Evolutionary conservation across 2,888 invertebrate species (phyloP), one percentile per base, ranked within the genome.

Genomic region (Microplitis deprimator): DNA sequence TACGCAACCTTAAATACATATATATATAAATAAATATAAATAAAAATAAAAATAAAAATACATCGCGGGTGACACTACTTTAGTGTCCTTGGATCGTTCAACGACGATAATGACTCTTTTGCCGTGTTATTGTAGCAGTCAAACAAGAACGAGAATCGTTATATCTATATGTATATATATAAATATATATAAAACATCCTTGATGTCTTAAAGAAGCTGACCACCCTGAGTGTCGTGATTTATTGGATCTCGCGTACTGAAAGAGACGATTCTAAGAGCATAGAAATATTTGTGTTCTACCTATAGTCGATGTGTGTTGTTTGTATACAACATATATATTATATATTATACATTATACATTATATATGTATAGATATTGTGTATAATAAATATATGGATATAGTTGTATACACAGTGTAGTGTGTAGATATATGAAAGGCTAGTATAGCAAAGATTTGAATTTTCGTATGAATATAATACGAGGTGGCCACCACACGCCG

Each of bases 181-280:
- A 73, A 29, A 59, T 67, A 13, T 40, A 73, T 65, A 65, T 65
- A 61, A 41, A 50, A 77, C 74, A 62, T 67, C 67, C 76, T 71
- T 75, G 59, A 50, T 17, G 71, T 40, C 62, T 59, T 39, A 60
- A 68, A 73, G 79, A 81, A 79, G 78, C 82, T 84, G 88, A 84
- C 87, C 81, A 88, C 88, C 88, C 87, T 81, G 85, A 80, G 83
- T 77, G 84, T 59, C 82, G 83, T 87, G 87, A 87, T 87, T 87
- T 87, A 87, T 87, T 84, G 82, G 73, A 80, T 79, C 73, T 73
- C 67, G 73, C 41, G 69, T 68, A 71, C 10, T 81, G 84, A 84
- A 83, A 85, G 84, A 85, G 83, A 84, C 82, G 84, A 86, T 85
- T 84, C 82, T 64, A 79, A 78, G 83, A 81, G 84, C 81, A 83